Evolutionary conservation across 2,888 invertebrate species (phyloP), one percentile per base, ranked within the genome.

Genomic region (Drosophila kuntzei): DNA sequence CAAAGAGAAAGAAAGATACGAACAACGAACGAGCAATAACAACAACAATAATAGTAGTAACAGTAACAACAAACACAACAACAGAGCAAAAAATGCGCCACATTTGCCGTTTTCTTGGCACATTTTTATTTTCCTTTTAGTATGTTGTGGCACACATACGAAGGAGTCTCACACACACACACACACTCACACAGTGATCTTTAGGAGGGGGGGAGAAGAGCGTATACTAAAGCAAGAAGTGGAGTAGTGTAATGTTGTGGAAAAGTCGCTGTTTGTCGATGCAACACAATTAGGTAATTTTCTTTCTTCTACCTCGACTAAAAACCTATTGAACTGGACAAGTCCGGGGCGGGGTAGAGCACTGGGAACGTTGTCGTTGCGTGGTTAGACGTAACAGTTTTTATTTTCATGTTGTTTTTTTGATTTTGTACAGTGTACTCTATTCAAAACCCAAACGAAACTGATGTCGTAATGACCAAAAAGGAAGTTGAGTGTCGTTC

Each of bases 231-330:
- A 44, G 51, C 58, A 53, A 75, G 67, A 71, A 66, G 70, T 61
- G 80, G 76, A 87, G 76, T 85, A 80, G 84, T 80, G 78, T 83
- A 83, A 76, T 76, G 74, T 78, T 80, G 80, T 64, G 68, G 76
- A 76, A 81, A 76, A 61, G 68, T 71, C 65, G 71, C 36, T 65
- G 55, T 36, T 66, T 72, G 83, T 68, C 83, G 70, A 82, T 81
- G 83, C 87, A 85, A 86, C 79, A 88, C 89, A 89, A 89, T 89
- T 89, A 89, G 90, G 89, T 89, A 89, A 89, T 89, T 90, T 83
- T 71, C 76, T 79, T 85, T 79, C 85, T 87, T 77, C 82, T 86
- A 25, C 34, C 32, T 64, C 72, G 39, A 63, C 60, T 37, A 49
- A 41, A 65, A 58, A 59, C 66, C 65, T 66, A 74, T 79, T 75